phyloP scores from a whole-genome alignment of 2,888 invertebrate species.

The Leptodirus hochenwartii region DNA sequence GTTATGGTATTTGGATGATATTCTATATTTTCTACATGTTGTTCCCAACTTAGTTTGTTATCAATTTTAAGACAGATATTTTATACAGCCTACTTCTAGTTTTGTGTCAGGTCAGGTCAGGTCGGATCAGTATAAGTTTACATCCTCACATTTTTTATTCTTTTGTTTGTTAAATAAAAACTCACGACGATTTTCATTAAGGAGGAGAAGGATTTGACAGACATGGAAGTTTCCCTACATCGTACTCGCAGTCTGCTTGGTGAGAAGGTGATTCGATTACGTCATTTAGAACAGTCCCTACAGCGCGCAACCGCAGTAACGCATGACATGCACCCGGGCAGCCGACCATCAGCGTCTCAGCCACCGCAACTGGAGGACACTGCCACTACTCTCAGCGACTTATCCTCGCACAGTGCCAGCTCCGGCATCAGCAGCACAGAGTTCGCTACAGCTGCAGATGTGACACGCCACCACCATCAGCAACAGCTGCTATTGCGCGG shows the following conservation, averaged over 20 bases:
- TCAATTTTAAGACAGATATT: too few relatives aligned
- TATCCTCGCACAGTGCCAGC: constrained; percentile 41
- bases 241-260: constrained; percentile 62
- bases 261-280: constrained; percentile 63
- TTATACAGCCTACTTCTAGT: too few relatives aligned
- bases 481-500: constrained; percentile 15
- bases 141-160: too few relatives aligned
- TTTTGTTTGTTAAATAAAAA: too few relatives aligned
- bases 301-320: constrained; percentile 41
- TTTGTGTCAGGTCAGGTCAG: too few relatives aligned
- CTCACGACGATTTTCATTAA: too few relatives aligned
- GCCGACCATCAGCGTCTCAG: too few relatives aligned
- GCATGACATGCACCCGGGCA: too few relatives aligned
- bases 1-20: too few relatives aligned
- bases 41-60: too few relatives aligned
- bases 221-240: constrained; percentile 68
- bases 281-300: constrained; percentile 62
- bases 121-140: too few relatives aligned
- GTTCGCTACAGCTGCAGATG: constrained; percentile 36
- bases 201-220: constrained; percentile 68
- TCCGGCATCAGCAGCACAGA: constrained; percentile 50
- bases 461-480: constrained; percentile 7
- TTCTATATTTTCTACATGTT: too few relatives aligned
- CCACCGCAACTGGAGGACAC: constrained; percentile 35
- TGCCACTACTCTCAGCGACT: constrained; percentile 44